phyloP scores from a whole-genome alignment of 2,113 vertebrate genomes.

The Sylvietta virens region DNA sequence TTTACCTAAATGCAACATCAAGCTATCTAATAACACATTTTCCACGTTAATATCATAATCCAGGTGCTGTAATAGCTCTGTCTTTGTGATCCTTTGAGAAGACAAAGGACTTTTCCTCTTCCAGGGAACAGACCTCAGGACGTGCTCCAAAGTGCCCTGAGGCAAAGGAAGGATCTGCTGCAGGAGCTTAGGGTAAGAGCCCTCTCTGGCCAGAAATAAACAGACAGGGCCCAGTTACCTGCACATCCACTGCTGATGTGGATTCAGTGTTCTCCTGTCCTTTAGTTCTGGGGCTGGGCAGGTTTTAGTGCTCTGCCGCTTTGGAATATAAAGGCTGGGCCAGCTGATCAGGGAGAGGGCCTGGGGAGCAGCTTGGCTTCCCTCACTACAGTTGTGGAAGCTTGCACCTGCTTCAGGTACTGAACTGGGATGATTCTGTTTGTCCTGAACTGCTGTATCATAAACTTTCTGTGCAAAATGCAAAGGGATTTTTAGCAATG shows the following conservation, averaged over 20 bases:
- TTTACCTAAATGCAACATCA: background rate
- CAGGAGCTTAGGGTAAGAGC: constrained; percentile 77
- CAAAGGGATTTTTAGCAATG: background rate
- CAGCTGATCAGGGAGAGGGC: background rate
- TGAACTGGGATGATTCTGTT: background rate
- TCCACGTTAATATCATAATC: background rate
- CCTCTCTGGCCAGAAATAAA: background rate
- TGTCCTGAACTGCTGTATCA: background rate
- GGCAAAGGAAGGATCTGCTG: constrained; percentile 74
- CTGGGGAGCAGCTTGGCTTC: background rate
- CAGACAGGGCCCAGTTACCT: background rate
- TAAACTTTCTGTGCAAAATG: background rate
- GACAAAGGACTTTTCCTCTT: background rate
- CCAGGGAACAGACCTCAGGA: constrained; percentile 67
- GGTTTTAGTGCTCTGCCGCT: background rate
- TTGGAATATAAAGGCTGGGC: background rate
- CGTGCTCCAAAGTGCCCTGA: constrained; percentile 72
- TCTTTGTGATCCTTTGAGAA: background rate
- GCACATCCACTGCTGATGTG: background rate
- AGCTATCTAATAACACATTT: background rate
- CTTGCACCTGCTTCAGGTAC: background rate
- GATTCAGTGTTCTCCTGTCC: background rate
- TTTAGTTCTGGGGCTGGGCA: background rate
- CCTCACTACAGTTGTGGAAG: accelerated
- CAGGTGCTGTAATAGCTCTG: background rate